Evolutionary conservation across 1,140 invertebrate genomes (phyloP).

Genomic region (Drosophila auraria): DNA sequence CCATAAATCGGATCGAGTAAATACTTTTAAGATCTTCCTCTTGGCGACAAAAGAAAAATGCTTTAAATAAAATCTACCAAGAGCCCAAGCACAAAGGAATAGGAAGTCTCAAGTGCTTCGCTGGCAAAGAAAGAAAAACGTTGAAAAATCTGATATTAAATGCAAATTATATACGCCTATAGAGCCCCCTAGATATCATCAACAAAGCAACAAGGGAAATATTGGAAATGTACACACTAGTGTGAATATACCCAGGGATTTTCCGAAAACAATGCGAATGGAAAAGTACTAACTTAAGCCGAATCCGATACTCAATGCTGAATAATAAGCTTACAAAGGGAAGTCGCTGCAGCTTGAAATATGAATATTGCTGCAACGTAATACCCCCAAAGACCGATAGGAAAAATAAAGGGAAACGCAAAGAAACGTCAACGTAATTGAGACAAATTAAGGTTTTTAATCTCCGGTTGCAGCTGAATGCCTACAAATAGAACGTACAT

Average conservation of each 20-base stretch:
- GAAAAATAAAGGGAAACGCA: background rate
- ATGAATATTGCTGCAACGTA: conserved; percentile 22
- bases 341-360: conserved; percentile 17
- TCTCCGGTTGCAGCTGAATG: conserved; percentile 16
- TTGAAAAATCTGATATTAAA: conserved; percentile 31
- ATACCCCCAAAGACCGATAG: conserved; percentile 11
- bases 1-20: background rate
- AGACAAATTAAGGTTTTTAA: conserved; percentile 40
- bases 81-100: conserved; percentile 30
- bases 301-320: conserved; percentile 3
- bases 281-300: conserved; percentile 7
- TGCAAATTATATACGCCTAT: conserved; percentile 20
- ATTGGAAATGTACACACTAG: background rate
- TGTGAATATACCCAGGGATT: conserved; percentile 3
- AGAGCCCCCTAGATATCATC: conserved; percentile 10
- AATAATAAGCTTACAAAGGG: conserved; percentile 24
- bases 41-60: conserved; percentile 20
- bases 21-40: conserved; percentile 3
- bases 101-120: conserved; percentile 17
- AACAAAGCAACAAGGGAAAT: conserved; percentile 19
- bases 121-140: conserved; percentile 10
- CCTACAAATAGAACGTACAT: conserved; percentile 32
- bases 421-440: conserved; percentile 26
- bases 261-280: conserved; percentile 25
- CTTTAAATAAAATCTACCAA: conserved; percentile 11